Percentiles rank a stretch among this genome's conserved stretches.
Evolutionary conservation across 2,888 invertebrate genomes (phyloP).

Genomic region (Hermodice carunculata): DNA sequence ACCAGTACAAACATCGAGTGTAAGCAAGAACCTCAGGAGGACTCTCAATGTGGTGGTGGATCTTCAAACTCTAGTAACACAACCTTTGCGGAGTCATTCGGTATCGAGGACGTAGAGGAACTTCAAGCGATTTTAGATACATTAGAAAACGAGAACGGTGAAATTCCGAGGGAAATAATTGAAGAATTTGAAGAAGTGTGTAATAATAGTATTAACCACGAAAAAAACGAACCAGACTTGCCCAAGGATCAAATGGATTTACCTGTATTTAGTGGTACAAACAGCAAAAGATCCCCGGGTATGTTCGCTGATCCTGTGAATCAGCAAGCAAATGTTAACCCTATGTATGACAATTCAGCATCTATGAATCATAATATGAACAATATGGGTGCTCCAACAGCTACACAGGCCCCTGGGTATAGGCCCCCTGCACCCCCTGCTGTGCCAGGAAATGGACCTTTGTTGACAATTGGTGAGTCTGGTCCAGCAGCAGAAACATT

Average conservation of each 20-base stretch:
- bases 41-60: slow-evolving; percentile 36
- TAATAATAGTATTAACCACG: no score
- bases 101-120: slow-evolving; percentile 51
- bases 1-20: slow-evolving; percentile 15
- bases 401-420: slow-evolving; percentile 5
- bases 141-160: slow-evolving; percentile 79
- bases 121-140: slow-evolving; percentile 75
- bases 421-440: slow-evolving; percentile 16
- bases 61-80: slow-evolving; percentile 13
- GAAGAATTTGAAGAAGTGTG: slow-evolving; percentile 24
- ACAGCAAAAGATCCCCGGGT: slow-evolving; percentile 4
- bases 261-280: no score
- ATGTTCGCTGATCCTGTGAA: slow-evolving; percentile 22
- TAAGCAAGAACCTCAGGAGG: slow-evolving; percentile 77
- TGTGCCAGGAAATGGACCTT: slow-evolving; percentile 24
- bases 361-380: not conserved
- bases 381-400: slow-evolving; percentile 12
- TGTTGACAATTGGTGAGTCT: slow-evolving; percentile 49
- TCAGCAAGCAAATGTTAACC: not conserved
- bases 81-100: slow-evolving; percentile 25
- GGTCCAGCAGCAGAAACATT: slow-evolving; percentile 95
- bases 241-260: no score
- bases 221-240: no score
- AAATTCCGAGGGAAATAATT: slow-evolving; percentile 36
- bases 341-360: not conserved